Evolutionary conservation across 1,140 invertebrate genomes (phyloP), one percentile per base, ranked within the genome.

Genomic region (Magallana angulata): DNA sequence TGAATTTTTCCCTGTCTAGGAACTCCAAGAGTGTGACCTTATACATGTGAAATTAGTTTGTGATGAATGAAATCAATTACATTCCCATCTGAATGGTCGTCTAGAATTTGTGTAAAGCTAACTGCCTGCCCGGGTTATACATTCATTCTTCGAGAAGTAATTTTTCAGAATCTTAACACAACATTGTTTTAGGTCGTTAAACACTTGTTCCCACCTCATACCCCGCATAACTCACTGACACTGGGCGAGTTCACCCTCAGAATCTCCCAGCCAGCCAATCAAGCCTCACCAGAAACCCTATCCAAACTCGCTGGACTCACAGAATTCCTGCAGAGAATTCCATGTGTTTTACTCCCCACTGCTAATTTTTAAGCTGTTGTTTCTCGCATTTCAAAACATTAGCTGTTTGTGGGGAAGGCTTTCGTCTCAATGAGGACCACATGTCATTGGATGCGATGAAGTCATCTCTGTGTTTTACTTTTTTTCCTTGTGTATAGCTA

Each of bases 301-400:
- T 30, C 68, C 36, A 30, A 18, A 76, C 68, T 76, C 7, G 9
- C 24, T 24, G 68, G 68, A 76, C 68, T 76, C 36, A 48, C 2
- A 48, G 36, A 48, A 48, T 48, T 48, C 36, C 36, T 3, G 30
- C 68, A 2, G 30, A 76, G 24, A 76, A 30, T 76, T 76, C 36
- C 36, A 12, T 30, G 68, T 76, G 68, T 76, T 76, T 76, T 76
- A 30, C 68, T 76, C 68, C 68, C 68, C 68, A 76, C 68, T 30
- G 68, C 68, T 76, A 76, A 76, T 76, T 76, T 76, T 76, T 30
- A 76, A 76, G 68, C 68, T 76, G 68, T 76, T 76, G 68, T 76
- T 30, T 76, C 68, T 76, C 68, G 24, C 68, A 76, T 76, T 76
- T 76, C 68, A 76, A 76, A 76, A 76, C 68, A 76, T 76, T 76